Percentiles rank a stretch among this genome's conserved stretches.
Evolutionary conservation across 1,140 invertebrate species (phyloP).

Genomic region (Ceratina japonica): DNA sequence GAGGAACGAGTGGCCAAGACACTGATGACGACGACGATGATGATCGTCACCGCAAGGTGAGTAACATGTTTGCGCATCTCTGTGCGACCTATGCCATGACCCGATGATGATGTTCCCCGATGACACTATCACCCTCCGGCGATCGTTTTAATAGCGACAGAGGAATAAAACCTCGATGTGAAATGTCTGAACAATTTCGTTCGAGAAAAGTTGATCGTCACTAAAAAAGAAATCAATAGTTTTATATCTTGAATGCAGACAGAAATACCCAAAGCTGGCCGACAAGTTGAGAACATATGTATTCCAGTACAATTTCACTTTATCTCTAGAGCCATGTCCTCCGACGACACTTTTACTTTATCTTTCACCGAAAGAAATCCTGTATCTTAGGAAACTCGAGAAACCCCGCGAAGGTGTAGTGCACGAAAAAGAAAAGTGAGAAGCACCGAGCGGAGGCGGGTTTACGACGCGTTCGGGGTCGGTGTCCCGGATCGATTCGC

Average conservation of each 20-base stretch:
- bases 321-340: too few species aligned
- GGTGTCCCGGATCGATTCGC: slow-evolving; percentile 31
- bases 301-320: too few species aligned
- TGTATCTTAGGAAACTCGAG: too few species aligned
- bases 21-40: slow-evolving; percentile 17
- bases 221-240: too few species aligned
- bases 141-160: slow-evolving; percentile 13
- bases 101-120: slow-evolving; percentile 37
- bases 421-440: background rate
- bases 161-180: background rate
- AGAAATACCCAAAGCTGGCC: too few species aligned
- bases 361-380: background rate
- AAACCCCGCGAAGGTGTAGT: background rate
- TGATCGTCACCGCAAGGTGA: slow-evolving; percentile 26
- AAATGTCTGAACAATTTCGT: background rate
- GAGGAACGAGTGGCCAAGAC: slow-evolving; percentile 31
- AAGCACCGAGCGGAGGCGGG: background rate
- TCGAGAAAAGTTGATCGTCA: background rate
- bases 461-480: slow-evolving; percentile 25
- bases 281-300: too few species aligned
- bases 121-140: slow-evolving; percentile 32
- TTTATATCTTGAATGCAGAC: too few species aligned
- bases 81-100: slow-evolving; percentile 28
- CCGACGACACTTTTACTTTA: background rate
- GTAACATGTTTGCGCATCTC: slow-evolving; percentile 40